These are phyloP conservation scores for Alectura lathami DNA, from an alignment of 2,113 vertebrate genomes.

Conservation along the genomic window DNA sequence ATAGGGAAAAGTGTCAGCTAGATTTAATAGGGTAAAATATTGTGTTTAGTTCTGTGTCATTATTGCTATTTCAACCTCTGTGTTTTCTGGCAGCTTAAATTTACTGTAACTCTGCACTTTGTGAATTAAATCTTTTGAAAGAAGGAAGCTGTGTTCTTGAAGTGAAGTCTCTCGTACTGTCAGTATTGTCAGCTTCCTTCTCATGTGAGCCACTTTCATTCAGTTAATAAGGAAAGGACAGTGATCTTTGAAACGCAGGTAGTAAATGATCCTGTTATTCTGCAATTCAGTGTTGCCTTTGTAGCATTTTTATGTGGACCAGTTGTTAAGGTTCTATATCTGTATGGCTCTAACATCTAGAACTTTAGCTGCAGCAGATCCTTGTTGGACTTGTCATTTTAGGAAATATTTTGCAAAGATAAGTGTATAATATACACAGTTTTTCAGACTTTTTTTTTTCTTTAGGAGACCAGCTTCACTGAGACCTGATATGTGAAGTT, in stretches of 20 bases:
- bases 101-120: not conserved
- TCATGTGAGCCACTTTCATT: not conserved
- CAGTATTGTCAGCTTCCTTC: not conserved
- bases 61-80: not conserved
- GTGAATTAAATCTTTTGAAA: not conserved
- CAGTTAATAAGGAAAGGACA: not conserved
- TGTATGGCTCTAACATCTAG: not conserved
- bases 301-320: not conserved
- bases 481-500: slow-evolving; percentile 58
- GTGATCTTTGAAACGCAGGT: not conserved
- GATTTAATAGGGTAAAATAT: not conserved
- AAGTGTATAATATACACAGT: not conserved
- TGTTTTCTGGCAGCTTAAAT: not conserved
- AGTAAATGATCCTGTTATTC: not conserved
- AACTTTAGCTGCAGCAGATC: not conserved
- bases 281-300: not conserved
- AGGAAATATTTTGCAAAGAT: not conserved
- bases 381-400: not conserved
- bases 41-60: not conserved
- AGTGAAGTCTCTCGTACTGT: not conserved
- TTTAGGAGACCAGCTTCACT: slow-evolving; percentile 25
- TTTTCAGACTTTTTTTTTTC: not conserved
- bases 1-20: not conserved
- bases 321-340: not conserved
- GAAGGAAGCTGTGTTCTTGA: not conserved